A percentile compares a stretch with the other conserved stretches of the same genome.
Evolutionary conservation across 2,113 vertebrate species (phyloP).

Genomic region (Etheostoma spectabile): DNA sequence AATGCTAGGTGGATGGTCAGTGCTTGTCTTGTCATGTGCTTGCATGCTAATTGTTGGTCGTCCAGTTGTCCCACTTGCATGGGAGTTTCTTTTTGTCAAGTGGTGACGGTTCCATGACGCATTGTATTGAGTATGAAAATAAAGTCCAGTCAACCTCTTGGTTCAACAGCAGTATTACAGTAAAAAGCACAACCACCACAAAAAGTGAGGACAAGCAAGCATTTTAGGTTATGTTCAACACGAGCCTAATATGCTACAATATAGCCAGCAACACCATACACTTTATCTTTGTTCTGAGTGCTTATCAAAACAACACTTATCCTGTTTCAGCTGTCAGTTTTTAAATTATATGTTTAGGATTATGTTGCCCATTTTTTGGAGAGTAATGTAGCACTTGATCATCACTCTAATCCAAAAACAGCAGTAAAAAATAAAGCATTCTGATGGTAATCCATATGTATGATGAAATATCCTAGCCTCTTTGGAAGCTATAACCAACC

Average conservation of each 20-base stretch:
- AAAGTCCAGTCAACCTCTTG: not conserved
- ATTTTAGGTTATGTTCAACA: not conserved
- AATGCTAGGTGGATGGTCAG: conserved; percentile 65
- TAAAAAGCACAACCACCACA: not conserved
- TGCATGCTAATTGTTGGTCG: conserved; percentile 55
- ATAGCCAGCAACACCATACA: not conserved
- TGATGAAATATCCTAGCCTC: conserved; percentile 48
- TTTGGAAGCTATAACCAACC: conserved; percentile 39
- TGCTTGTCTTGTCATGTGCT: conserved; percentile 32
- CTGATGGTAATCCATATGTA: conserved; percentile 45
- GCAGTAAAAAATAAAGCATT: conserved; percentile 35
- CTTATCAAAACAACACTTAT: not conserved
- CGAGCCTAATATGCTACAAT: not conserved
- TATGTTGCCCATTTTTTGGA: conserved; percentile 46
- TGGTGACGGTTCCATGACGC: conserved; percentile 12
- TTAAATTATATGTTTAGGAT: not conserved
- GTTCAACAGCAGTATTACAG: not conserved
- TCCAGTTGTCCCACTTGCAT: conserved; percentile 45
- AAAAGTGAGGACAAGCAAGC: not conserved
- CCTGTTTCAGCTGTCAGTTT: not conserved
- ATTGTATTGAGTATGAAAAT: not conserved
- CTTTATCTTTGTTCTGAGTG: not conserved
- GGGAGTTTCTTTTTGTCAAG: conserved; percentile 16
- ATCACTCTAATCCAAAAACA: conserved; percentile 61
- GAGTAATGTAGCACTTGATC: conserved; percentile 57